These are phyloP conservation scores for Oppia nitens DNA, from an alignment of 1,140 invertebrate species.

Conservation along the genomic window DNA sequence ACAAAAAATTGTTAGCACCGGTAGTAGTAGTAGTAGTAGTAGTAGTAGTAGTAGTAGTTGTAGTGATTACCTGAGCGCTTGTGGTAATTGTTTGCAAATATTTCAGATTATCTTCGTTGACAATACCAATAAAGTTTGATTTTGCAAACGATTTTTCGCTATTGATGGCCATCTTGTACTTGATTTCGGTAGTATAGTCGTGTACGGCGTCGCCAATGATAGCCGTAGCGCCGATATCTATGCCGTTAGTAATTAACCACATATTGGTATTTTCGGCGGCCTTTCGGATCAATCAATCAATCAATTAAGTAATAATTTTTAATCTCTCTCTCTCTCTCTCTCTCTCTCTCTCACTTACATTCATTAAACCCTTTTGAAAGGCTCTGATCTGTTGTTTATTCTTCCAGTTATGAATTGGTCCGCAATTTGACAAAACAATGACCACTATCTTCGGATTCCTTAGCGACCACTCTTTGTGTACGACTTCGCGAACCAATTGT, in stretches of 20 bases:
- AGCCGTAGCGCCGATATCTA: slow-evolving; percentile 27
- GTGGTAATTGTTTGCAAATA: background rate
- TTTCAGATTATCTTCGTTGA: background rate
- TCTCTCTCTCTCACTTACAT: slow-evolving; percentile 14
- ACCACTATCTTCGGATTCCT: slow-evolving; percentile 20
- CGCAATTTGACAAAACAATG: slow-evolving; percentile 19
- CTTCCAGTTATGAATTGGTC: slow-evolving; percentile 15
- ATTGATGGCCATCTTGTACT: background rate
- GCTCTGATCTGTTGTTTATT: slow-evolving; percentile 17
- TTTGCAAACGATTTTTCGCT: background rate
- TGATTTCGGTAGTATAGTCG: slow-evolving; percentile 20
- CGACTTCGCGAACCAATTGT: slow-evolving; percentile 11
- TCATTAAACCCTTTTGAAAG: slow-evolving; percentile 22
- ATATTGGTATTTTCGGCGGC: slow-evolving; percentile 30
- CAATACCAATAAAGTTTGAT: background rate
- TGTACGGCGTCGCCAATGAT: slow-evolving; percentile 28
- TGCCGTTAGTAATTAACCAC: slow-evolving; percentile 31
- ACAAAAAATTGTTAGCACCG: slow-evolving; percentile 20
- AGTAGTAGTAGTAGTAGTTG: slow-evolving; percentile 20
- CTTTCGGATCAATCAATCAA: slow-evolving; percentile 12
- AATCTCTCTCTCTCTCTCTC: background rate
- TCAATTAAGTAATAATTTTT: slow-evolving; percentile 1
- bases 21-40: slow-evolving; percentile 16
- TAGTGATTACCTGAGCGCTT: background rate
- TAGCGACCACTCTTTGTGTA: slow-evolving; percentile 20